Conservation (phyloP, 2,113 vertebrate species). For the Pardalotus punctatus region DNA sequence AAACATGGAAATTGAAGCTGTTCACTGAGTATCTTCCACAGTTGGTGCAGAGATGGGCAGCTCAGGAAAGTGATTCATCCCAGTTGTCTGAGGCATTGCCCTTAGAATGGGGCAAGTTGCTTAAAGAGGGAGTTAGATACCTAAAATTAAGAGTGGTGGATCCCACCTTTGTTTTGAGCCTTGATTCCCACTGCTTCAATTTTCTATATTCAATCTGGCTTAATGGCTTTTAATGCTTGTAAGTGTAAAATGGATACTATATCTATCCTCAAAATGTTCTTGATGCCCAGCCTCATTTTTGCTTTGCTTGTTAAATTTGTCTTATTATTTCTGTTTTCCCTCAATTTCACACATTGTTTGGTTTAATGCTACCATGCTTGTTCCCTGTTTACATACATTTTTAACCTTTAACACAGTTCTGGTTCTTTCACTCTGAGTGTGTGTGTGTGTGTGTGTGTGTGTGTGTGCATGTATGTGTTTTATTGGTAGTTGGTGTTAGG, state of each 20-base stretch:
- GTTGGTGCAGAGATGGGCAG: background rate
- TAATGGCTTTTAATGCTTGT: background rate
- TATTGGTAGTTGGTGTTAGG: background rate
- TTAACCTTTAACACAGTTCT: background rate
- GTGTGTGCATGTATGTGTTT: background rate
- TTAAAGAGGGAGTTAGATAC: background rate
- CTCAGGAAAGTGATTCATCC: background rate
- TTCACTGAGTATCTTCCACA: background rate
- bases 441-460: background rate
- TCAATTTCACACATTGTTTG: background rate
- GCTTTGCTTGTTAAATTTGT: background rate
- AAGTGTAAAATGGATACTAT: background rate
- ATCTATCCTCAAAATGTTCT: background rate
- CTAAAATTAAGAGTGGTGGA: background rate
- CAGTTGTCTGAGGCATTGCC: background rate
- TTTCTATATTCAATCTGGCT: background rate
- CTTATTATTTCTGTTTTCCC: background rate
- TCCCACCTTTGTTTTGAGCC: background rate
- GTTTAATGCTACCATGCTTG: background rate
- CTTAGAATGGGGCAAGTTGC: background rate
- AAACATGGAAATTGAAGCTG: background rate
- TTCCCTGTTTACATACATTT: background rate
- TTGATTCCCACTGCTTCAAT: background rate
- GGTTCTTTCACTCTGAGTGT: background rate
- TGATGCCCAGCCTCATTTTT: background rate